Evolutionary conservation across 2,888 invertebrate genomes (phyloP), one percentile per base, ranked within the genome.

Genomic region (Entomobrya proxima): DNA sequence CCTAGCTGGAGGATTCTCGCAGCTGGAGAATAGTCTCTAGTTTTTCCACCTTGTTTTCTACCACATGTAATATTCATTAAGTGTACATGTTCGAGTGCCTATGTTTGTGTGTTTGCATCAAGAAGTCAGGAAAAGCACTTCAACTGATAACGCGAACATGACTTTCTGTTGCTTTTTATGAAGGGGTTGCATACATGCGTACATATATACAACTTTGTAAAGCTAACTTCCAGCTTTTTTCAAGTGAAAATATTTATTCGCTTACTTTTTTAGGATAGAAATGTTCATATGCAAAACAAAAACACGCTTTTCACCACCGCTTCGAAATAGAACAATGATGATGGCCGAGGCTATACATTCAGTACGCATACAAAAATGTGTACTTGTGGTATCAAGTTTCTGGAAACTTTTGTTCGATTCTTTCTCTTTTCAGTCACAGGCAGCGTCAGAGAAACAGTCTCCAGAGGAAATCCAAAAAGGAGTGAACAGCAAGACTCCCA

Each of bases 61-160:
- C 69, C 69, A 69, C 69, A 69, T 69, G 69, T 47, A 69, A 69
- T 69, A 69, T 69, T 69, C 69, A 69, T 69, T 44, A 69, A 44
- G 40, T 40, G 69, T 47, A 13, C 64, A 64, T 64, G 15, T 35
- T 0, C 13, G 35, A 40, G 2, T 67, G 67, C 40, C 21, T 40
- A 30, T 37, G 40, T 15, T 21, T 67, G 24, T 40, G 40, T 37
- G 40, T 15, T 21, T 67, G 40, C 37, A 69, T 69, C 69, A 69
- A 44, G 44, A 69, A 44, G 64, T 64, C 64, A 32, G 35, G 5
- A 64, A 32, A 69, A 37, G 58, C 67, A 40, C n/a, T 67, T 24
- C 21, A 47, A 69, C 67, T 67, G 67, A 67, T 67, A 67, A 44
- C 21, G 27, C 55, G 1, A n/a, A 27, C 3, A 55, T 11, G 24